Percentiles rank a stretch among this genome's conserved stretches.
phyloP scores from a whole-genome alignment of 23 tunicate species.

The Trididemnum clinides region DNA sequence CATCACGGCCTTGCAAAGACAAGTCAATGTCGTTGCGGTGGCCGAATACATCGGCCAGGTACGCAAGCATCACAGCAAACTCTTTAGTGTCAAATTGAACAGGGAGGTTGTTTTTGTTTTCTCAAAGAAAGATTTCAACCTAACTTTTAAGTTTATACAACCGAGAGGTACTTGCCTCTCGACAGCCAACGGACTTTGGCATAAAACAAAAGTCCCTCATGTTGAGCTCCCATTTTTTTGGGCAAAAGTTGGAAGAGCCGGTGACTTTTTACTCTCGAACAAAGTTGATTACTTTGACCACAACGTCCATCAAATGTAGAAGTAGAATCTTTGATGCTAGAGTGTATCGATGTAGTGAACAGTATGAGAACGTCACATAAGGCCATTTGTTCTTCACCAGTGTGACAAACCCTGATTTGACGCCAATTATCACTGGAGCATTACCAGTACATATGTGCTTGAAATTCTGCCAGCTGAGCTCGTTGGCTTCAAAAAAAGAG shows the following conservation, averaged over 20 bases:
- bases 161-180: conserved; percentile 11
- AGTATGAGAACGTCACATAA: conserved; percentile 33
- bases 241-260: conserved; percentile 37
- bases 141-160: conserved; percentile 41
- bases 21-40: conserved; percentile 30
- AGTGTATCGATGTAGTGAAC: conserved; percentile 39
- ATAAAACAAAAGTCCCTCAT: not conserved
- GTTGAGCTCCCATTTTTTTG: conserved; percentile 45
- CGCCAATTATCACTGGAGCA: conserved; percentile 28
- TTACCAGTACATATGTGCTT: conserved; percentile 35
- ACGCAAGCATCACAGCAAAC: conserved; percentile 27
- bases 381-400: conserved; percentile 45
- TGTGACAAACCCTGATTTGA: conserved; percentile 23
- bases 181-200: conserved; percentile 19
- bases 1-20: conserved; percentile 49
- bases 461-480: conserved; percentile 33
- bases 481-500: conserved; percentile 25
- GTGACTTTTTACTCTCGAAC: conserved; percentile 31
- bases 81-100: conserved; percentile 3
- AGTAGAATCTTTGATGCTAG: conserved; percentile 35
- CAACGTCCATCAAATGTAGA: conserved; percentile 27
- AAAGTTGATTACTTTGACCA: conserved; percentile 37
- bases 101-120: conserved; percentile 18
- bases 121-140: conserved; percentile 32
- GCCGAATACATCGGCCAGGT: conserved; percentile 42